Conservation (phyloP, 2,888 invertebrate species). For the Ptychoptera albimana region DNA sequence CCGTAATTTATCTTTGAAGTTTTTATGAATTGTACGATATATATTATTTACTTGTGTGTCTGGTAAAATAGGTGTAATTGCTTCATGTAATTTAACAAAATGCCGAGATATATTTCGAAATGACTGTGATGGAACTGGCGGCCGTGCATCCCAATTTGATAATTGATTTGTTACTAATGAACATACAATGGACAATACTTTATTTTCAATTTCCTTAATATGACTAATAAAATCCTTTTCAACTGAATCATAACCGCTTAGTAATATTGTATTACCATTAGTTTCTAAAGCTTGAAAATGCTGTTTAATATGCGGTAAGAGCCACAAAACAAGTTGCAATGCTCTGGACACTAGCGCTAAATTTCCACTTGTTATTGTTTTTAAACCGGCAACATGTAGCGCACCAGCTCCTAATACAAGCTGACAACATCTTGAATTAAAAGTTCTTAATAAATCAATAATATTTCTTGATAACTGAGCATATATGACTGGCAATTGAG, state of each 20-base stretch:
- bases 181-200: slow-evolving; percentile 80
- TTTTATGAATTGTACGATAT: slow-evolving; percentile 63
- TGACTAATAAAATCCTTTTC: slow-evolving; percentile 74
- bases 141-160: slow-evolving; percentile 80
- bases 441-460: slow-evolving; percentile 74
- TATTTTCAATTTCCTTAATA: slow-evolving; percentile 80
- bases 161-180: slow-evolving; percentile 69
- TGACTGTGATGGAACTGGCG: slow-evolving; percentile 84
- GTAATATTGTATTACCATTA: slow-evolving; percentile 17
- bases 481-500: slow-evolving; percentile 61
- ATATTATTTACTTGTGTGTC: slow-evolving; percentile 58
- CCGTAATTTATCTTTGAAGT: slow-evolving; percentile 73
- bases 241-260: slow-evolving; percentile 47
- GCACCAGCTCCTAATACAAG: slow-evolving; percentile 94
- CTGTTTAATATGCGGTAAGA: slow-evolving; percentile 52
- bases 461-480: slow-evolving; percentile 69
- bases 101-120: slow-evolving; percentile 79
- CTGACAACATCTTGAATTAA: slow-evolving; percentile 81
- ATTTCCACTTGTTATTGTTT: slow-evolving; percentile 89
- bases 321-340: slow-evolving; percentile 64
- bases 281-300: slow-evolving; percentile 46
- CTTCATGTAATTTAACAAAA: slow-evolving; percentile 81
- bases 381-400: slow-evolving; percentile 80
- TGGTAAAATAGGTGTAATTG: slow-evolving; percentile 72
- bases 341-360: slow-evolving; percentile 75